Evolutionary conservation across 1,140 invertebrate species (phyloP), one percentile per base, ranked within the genome.

Genomic region (Linepithema humile): DNA sequence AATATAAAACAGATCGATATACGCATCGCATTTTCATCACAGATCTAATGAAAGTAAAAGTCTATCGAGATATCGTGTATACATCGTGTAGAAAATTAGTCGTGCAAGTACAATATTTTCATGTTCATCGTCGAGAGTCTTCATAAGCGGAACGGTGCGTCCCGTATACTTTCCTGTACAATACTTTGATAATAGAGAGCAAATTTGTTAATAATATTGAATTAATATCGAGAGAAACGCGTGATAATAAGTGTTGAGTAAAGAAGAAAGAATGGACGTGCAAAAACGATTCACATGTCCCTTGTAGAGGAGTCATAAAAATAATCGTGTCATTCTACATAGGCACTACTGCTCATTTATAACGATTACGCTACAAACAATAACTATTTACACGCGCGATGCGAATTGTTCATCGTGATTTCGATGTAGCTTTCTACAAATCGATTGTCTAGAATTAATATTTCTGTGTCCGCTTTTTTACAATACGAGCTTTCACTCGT

Each of bases 141-240:
- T 73, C 62, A 55, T 43, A 43, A 60, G 20, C 29, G 12, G 17
- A 78, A 82, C 64, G 23, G 57, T 82, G 85, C 32, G 29, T 85
- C 62, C 55, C 45, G 1, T 67, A 78, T 69, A 80, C n/a, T 53
- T 83, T 29, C 40, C 65, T 88, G 69, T 88, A 70, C 26, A 88
- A 89, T 89, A 88, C 65, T 88, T 88, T 72, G 72, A 88, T 35
- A 88, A 57, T 88, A 88, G 87, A 89, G 86, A 89, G 87, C 87
- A 40, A 29, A 72, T 88, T 74, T 67, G 43, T 82, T 69, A 62
- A 77, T 88, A 85, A 85, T 84, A n/a, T 80, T 69, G 53, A 72
- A 53, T 82, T 87, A 85, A 83, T 85, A 83, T 67, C 48, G 48
- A 69, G 38, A 82, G 69, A 73, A 15, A 23, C 29, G 83, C 59